Percentiles rank a stretch among this genome's conserved stretches.
Evolutionary conservation across 2,113 vertebrate genomes (phyloP).

Genomic region (Pyrgilauda ruficollis): DNA sequence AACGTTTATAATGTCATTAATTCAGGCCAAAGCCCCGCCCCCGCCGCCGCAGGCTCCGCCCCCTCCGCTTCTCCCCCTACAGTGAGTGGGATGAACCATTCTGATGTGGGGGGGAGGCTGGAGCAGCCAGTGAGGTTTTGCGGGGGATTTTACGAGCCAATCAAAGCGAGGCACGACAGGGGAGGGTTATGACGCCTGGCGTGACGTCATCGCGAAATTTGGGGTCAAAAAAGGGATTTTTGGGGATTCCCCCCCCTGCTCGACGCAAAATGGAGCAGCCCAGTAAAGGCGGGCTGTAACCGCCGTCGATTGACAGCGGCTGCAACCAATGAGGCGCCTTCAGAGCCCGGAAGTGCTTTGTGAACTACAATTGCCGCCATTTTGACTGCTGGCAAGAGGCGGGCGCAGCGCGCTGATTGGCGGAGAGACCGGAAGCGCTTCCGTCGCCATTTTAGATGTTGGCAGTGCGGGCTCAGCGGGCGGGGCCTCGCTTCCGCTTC

Average conservation of each 20-base stretch:
- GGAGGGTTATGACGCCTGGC: accelerated
- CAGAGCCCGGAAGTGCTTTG: accelerated
- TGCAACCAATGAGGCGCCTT: accelerated
- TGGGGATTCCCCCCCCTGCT: accelerated
- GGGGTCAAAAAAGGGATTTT: accelerated
- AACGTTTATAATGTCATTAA: accelerated
- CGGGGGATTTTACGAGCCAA: accelerated
- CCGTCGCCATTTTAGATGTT: accelerated
- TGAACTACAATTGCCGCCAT: accelerated
- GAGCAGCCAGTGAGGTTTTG: accelerated
- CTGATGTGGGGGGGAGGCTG: accelerated
- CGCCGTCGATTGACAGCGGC: accelerated
- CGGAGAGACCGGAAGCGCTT: accelerated
- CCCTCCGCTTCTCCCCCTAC: background rate
- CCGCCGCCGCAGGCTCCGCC: background rate
- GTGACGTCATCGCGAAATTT: accelerated
- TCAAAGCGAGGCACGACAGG: accelerated
- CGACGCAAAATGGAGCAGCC: accelerated
- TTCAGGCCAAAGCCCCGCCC: accelerated
- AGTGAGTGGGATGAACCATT: accelerated
- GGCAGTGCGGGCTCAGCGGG: accelerated
- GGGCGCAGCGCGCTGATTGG: accelerated
- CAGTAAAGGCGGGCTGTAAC: accelerated
- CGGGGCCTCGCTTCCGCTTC: background rate
- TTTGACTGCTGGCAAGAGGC: accelerated